Conservation (phyloP, 1,140 invertebrate species). For the Tetragnatha versicolor region DNA sequence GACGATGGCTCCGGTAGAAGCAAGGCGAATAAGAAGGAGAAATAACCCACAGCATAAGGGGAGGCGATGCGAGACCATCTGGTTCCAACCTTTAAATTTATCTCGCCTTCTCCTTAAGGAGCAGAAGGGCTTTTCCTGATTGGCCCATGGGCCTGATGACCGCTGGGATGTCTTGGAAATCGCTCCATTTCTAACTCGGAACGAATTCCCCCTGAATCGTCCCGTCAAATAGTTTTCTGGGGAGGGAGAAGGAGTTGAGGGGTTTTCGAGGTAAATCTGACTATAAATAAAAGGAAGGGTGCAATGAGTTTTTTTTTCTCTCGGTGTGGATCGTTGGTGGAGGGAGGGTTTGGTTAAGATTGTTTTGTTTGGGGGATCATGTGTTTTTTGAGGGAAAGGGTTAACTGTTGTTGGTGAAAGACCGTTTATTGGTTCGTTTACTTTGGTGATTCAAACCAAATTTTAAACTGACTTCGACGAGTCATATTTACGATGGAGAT, state of each 20-base stretch:
- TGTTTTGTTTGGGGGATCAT: too few species aligned
- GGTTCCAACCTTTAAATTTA: slow-evolving; percentile 29
- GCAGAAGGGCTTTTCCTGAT: slow-evolving; percentile 5
- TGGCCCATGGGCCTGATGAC: slow-evolving; percentile 15
- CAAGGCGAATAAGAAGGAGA: neutral
- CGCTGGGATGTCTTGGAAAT: slow-evolving; percentile 14
- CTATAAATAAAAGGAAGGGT: too few species aligned
- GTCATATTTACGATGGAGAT: too few species aligned
- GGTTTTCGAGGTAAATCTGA: slow-evolving; percentile 6
- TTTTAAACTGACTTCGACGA: too few species aligned
- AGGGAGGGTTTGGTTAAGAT: too few species aligned
- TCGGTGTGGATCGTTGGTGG: too few species aligned
- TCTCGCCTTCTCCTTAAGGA: slow-evolving; percentile 8
- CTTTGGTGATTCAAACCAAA: too few species aligned
- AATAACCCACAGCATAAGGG: slow-evolving; percentile 8
- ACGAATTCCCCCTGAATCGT: neutral
- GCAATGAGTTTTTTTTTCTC: too few species aligned
- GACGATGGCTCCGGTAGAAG: too few species aligned
- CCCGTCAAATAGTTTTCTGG: slow-evolving; percentile 8
- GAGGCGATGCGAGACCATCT: slow-evolving; percentile 27
- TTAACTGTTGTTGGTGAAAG: too few species aligned
- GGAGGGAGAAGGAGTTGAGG: neutral
- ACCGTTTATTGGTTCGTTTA: too few species aligned
- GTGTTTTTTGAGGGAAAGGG: too few species aligned
- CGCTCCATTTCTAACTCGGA: slow-evolving; percentile 30